phyloP scores from a whole-genome alignment of 2,888 invertebrate species.

The Himalopsyche anomala region DNA sequence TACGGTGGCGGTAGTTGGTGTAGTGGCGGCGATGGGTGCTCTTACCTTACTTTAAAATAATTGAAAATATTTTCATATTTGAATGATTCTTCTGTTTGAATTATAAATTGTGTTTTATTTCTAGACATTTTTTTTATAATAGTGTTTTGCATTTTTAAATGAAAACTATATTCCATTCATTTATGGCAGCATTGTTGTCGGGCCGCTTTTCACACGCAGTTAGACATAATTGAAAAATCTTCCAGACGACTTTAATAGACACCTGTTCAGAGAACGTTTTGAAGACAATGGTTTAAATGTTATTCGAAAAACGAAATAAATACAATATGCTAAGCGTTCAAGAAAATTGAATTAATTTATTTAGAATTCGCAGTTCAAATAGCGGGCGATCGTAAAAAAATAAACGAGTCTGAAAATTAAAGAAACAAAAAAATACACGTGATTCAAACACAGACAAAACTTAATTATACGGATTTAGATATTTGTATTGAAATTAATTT shows the following conservation, averaged over 20 bases:
- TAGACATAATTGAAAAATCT: constrained; percentile 36
- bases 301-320: background rate
- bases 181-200: background rate
- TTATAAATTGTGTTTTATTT: background rate
- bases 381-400: background rate
- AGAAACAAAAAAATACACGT: background rate
- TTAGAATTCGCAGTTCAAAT: background rate
- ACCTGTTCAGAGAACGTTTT: background rate
- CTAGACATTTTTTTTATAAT: background rate
- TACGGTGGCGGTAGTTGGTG: no score
- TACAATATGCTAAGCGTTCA: background rate
- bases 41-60: no score
- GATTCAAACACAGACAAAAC: background rate
- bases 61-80: no score
- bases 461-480: background rate
- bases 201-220: constrained; percentile 37
- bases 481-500: no score
- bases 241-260: constrained; percentile 40
- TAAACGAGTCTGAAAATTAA: background rate
- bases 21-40: no score
- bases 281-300: constrained; percentile 20
- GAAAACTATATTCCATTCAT: background rate
- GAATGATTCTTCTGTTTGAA: no score
- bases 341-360: background rate
- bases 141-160: constrained; percentile 13